Evolutionary conservation across 23 tunicate species (phyloP), one percentile per base, ranked within the genome.

Genomic region (Trididemnum nubilum): DNA sequence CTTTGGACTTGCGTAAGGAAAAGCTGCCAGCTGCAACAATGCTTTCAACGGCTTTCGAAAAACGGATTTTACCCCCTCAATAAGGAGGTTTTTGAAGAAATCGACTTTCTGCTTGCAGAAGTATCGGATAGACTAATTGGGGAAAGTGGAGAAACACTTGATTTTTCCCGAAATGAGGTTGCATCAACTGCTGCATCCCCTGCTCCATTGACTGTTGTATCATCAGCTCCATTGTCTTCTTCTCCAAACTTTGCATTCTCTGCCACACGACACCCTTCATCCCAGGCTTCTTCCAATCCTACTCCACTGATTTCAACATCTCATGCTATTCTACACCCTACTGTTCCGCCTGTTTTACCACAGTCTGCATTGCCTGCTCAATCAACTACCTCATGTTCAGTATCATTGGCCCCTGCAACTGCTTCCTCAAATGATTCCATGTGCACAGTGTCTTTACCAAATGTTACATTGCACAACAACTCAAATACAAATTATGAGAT

Each of bases 1-100:
- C 35, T 78, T 78, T 60, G 82, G 82, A 1, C 34, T 59, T 25
- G 82, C 71, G 33, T 58, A 78, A 32, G 82, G 82, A 4, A 58
- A 58, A 78, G 82, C 82, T 52, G 82, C 66, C n/a, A 29, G 64
- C 51, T 22, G 49, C 1, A 76, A 34, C 64, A 76, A 18, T 25
- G 33, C 64, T 12, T 32, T 49, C 0, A 76, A 51, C 51, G 33
- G 81, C 26, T 76, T 49, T 44, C 57, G 81, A 44, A 76, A 76
- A 76, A 26, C 81, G 81, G 81, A 12, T 15, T 76, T 2, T 76
- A 38, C 23, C 79, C 31, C 50, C 12, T 73, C 12, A 37, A 73
- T 33, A 36, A 26, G 28, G 54, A 51, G 26, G 81, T 76, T 49
- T 76, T 76, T 76, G 59, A 39, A 36, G 50, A 24, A 3, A 5